Conservation (phyloP, 2,797 vertebrate genomes). For the Mus caroli region DNA sequence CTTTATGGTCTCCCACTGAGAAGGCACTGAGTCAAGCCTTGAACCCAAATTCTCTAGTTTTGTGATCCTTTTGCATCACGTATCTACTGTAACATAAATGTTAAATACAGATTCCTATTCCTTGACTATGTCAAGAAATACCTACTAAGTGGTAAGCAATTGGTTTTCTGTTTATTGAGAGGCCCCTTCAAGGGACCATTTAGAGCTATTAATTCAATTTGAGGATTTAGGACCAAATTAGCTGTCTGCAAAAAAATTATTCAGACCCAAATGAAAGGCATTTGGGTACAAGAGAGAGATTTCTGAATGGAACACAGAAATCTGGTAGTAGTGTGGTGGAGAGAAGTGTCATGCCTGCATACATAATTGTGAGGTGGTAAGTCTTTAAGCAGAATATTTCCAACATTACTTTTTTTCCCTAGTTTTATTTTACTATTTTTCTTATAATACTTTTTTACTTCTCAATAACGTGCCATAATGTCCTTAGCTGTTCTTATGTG, state of each 20-base stretch:
- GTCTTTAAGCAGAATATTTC: conserved; percentile 34
- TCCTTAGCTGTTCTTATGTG: conserved; percentile 13
- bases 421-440: conserved; percentile 61
- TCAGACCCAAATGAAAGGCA: neutral
- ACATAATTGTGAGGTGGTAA: neutral
- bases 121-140: conserved; percentile 29
- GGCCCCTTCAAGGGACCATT: neutral
- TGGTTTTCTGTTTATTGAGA: conserved; percentile 22
- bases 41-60: conserved; percentile 28
- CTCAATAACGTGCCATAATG: neutral
- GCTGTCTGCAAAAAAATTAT: conserved; percentile 6
- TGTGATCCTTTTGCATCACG: neutral
- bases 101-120: conserved; percentile 27
- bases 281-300: neutral
- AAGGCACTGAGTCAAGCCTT: conserved; percentile 33
- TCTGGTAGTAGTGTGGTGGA: neutral
- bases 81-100: neutral
- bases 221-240: conserved; percentile 33
- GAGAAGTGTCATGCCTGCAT: neutral
- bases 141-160: conserved; percentile 11
- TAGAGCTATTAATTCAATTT: conserved; percentile 15
- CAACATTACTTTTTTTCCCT: conserved; percentile 43
- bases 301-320: conserved; percentile 16
- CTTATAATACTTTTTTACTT: neutral
- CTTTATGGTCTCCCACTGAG: neutral